Evolutionary conservation across 2,797 vertebrate genomes (phyloP).

Genomic region (Darevskia nairensis): DNA sequence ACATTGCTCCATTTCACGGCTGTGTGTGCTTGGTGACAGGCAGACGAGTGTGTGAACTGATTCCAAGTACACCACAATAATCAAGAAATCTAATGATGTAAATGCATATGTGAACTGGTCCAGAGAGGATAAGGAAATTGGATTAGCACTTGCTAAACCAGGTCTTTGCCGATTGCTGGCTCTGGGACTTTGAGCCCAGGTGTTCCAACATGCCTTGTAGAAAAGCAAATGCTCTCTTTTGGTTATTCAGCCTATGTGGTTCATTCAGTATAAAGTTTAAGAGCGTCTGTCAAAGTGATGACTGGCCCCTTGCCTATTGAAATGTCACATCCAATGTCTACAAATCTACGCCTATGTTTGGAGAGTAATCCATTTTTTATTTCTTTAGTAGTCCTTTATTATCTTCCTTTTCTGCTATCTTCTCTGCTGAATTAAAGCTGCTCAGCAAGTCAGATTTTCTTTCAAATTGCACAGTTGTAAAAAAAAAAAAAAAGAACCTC

Average conservation of each 20-base stretch:
- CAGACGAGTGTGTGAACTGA: neutral
- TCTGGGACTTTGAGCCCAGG: neutral
- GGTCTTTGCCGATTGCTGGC: neutral
- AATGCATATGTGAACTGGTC: neutral
- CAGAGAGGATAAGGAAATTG: neutral
- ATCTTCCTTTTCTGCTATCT: constrained; percentile 11
- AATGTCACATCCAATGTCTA: constrained; percentile 11
- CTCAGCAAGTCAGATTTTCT: neutral
- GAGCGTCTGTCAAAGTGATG: neutral
- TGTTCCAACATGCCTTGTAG: neutral
- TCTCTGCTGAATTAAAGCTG: constrained; percentile 24
- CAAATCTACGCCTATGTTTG: neutral
- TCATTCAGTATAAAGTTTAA: neutral
- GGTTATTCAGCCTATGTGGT: neutral
- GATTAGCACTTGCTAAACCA: neutral
- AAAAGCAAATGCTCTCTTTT: constrained; percentile 3
- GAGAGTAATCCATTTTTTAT: neutral
- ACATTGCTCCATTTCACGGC: neutral
- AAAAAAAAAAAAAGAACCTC: neutral
- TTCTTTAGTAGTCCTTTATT: constrained; percentile 6
- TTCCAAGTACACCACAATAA: neutral
- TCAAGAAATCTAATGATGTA: neutral
- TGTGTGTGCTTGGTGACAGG: neutral
- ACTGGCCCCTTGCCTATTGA: constrained; percentile 6
- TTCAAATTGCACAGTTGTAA: constrained; percentile 14